Evolutionary conservation across 1,140 invertebrate genomes (phyloP).

Genomic region (Drosophila kurseongensis): DNA sequence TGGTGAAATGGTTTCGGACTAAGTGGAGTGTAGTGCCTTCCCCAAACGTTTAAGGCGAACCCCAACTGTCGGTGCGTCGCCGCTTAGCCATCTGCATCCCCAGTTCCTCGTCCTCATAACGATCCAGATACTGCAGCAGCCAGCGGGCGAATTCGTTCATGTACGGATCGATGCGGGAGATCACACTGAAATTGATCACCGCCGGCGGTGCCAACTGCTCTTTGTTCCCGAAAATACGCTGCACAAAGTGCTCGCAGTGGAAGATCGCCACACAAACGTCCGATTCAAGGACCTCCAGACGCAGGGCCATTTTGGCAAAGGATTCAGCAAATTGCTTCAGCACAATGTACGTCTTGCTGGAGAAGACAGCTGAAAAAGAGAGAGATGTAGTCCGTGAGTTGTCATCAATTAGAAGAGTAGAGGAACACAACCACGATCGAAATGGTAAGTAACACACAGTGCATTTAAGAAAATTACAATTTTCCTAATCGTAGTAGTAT

Average conservation of each 20-base stretch:
- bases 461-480: too few relatives aligned
- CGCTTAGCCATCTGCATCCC: slow-evolving; percentile 21
- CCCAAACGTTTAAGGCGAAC: background rate
- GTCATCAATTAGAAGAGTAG: slow-evolving; percentile 25
- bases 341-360: slow-evolving; percentile 67
- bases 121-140: slow-evolving; percentile 53
- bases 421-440: background rate
- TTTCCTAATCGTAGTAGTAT: too few relatives aligned
- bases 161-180: slow-evolving; percentile 61
- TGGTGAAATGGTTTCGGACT: background rate
- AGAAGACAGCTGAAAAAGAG: slow-evolving; percentile 57
- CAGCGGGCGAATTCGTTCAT: slow-evolving; percentile 69
- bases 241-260: slow-evolving; percentile 71
- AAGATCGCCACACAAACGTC: slow-evolving; percentile 70
- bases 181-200: slow-evolving; percentile 37
- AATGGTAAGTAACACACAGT: too few relatives aligned
- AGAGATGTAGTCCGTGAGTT: slow-evolving; percentile 2
- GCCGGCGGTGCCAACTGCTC: slow-evolving; percentile 47
- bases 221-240: slow-evolving; percentile 53
- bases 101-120: slow-evolving; percentile 37
- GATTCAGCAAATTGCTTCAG: slow-evolving; percentile 78
- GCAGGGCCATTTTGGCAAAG: slow-evolving; percentile 71
- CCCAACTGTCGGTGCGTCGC: slow-evolving; percentile 14
- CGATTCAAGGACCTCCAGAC: slow-evolving; percentile 58
- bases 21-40: background rate